These are phyloP conservation scores for Heliocidaris tuberculata DNA, from an alignment of 35 echinoderm and acorn worm species.

Conservation along the genomic window DNA sequence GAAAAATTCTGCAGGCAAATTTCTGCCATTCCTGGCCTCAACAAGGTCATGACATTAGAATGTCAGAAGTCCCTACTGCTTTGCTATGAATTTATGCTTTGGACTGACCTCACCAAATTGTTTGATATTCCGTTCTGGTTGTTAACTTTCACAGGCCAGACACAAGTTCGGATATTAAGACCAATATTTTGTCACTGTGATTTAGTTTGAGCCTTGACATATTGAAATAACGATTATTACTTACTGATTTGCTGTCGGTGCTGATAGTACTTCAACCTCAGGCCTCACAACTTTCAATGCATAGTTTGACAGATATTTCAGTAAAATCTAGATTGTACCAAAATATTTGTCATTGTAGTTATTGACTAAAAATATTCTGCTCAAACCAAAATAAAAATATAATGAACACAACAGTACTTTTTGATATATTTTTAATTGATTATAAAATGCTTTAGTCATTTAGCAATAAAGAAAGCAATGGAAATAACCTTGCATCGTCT, in stretches of 20 bases:
- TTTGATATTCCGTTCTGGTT: constrained; percentile 11
- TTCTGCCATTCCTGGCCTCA: neutral
- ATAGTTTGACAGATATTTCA: neutral
- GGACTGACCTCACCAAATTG: neutral
- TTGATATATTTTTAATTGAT: too few relatives aligned
- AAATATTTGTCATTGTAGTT: too few relatives aligned
- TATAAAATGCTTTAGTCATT: too few relatives aligned
- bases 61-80: neutral
- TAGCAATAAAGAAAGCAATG: too few relatives aligned
- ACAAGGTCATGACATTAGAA: neutral
- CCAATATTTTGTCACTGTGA: neutral
- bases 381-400: neutral
- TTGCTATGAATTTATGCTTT: neutral
- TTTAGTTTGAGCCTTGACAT: neutral
- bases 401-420: too few relatives aligned
- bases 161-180: neutral
- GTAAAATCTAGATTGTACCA: neutral
- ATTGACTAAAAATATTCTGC: neutral
- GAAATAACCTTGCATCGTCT: too few relatives aligned
- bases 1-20: constrained; percentile 10
- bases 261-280: neutral
- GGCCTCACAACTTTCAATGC: neutral
- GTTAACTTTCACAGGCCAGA: neutral
- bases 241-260: neutral
- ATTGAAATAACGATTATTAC: neutral